Conservation (phyloP, 2,797 vertebrate species). For the Corythornis leucogaster region DNA sequence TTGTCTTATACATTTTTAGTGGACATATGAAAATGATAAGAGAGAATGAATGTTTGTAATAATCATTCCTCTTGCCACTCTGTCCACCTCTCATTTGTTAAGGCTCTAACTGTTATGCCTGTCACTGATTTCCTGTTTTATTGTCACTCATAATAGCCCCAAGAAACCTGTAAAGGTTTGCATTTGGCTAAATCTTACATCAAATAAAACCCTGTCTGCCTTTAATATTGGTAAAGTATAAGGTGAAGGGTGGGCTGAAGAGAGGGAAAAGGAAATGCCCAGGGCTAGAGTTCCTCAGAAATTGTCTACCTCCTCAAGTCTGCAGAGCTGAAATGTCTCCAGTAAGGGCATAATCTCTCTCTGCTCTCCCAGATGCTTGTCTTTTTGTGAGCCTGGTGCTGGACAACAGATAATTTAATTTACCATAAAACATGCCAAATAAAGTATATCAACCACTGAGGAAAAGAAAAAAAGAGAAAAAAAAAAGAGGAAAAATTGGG, state of each 20-base stretch:
- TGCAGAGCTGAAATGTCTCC: not conserved
- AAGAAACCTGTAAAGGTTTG: not conserved
- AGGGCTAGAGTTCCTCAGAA: not conserved
- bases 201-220: not conserved
- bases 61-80: not conserved
- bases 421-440: not conserved
- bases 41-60: not conserved
- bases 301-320: not conserved
- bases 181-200: not conserved
- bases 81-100: not conserved
- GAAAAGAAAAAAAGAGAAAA: not conserved
- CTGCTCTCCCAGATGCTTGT: not conserved
- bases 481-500: not conserved
- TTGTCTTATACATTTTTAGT: conserved; percentile 19
- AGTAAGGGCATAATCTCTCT: not conserved
- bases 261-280: not conserved
- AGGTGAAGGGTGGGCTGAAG: not conserved
- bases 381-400: not conserved
- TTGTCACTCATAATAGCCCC: not conserved
- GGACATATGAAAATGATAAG: not conserved
- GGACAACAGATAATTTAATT: not conserved
- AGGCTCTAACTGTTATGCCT: not conserved
- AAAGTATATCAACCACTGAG: not conserved
- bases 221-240: not conserved
- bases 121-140: not conserved